Conservation (phyloP, 2,797 vertebrate genomes). For the Vireo griseus region DNA sequence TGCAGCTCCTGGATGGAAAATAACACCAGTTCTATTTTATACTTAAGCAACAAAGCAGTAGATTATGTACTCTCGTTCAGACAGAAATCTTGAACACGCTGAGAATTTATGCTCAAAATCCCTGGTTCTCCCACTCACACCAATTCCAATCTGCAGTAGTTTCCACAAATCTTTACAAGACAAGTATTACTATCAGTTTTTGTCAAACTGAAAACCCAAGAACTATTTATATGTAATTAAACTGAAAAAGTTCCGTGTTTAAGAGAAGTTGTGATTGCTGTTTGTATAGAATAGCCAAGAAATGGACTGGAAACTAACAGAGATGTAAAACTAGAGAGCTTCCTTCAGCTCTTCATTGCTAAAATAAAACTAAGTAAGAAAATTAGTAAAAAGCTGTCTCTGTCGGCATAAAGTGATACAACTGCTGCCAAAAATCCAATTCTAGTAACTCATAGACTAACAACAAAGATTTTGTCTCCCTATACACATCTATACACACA, state of each 20-base stretch:
- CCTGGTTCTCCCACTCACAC: conserved; percentile 4
- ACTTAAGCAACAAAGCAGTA: background rate
- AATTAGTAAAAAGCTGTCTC: background rate
- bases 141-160: background rate
- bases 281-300: background rate
- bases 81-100: background rate
- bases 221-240: background rate
- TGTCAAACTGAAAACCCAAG: background rate
- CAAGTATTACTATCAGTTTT: background rate
- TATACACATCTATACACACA: background rate
- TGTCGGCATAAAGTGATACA: background rate
- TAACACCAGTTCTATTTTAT: background rate
- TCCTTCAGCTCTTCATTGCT: background rate
- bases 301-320: background rate
- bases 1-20: background rate
- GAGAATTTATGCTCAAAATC: background rate
- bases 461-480: background rate
- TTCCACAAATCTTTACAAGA: background rate
- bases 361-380: background rate
- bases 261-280: background rate
- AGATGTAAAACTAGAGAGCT: background rate
- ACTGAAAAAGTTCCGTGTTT: background rate
- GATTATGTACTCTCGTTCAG: background rate
- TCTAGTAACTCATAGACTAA: background rate
- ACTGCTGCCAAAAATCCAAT: conserved; percentile 9